Base-by-base conservation (phyloP, 53 echinoderm and acorn worm species). In the Antedon mediterranea region DNA sequence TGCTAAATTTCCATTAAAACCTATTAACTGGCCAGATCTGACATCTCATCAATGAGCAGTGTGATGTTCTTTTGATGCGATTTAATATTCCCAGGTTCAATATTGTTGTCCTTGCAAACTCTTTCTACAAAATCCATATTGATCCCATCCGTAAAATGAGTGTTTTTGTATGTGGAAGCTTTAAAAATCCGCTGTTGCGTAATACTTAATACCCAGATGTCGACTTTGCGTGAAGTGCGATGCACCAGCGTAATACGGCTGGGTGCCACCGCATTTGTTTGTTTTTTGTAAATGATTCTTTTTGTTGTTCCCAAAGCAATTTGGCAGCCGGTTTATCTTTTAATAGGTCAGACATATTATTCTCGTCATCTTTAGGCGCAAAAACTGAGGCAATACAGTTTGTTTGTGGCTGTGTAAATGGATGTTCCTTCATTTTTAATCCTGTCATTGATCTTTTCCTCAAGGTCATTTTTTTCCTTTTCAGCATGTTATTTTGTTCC, bases 181-280 rank as follows among this genome's bases (percentile, higher is more conserved):
- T 32, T 3, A 86, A 4, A 30, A 82, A 43, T 0, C 86, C 82
- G 3, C 44, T 31, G 33, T 87, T 37, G 0, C 78, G 31, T 15
- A 82, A 3, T 0, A 82, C 18, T 8, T 82, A 77, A 30, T 86
- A 86, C 0, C 72, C 71, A 0, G 82, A 74, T 0, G 83, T 0
- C 0, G 82, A 77, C 30, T 82, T 82, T 42, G 13, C 30, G 28
- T 80, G 80, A 15, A 86, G 18, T 3, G 86, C 81, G 23, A 82
- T 71, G 37, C 79, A 78, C 86, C 75, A 79, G 0, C 82, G 8
- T 6, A 82, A 74, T 23, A 82, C 71, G 3, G 80, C 75, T 23
- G 85, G 85, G 33, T 85, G 85, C 85, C 85, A 86, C 6, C 86
- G 33, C 86, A 86, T 86, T 33, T 44, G 27, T 29, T 78, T 82